These are phyloP conservation scores for Plagodis pulveraria DNA, from an alignment of 2,888 invertebrate genomes.

Conservation along the genomic window DNA sequence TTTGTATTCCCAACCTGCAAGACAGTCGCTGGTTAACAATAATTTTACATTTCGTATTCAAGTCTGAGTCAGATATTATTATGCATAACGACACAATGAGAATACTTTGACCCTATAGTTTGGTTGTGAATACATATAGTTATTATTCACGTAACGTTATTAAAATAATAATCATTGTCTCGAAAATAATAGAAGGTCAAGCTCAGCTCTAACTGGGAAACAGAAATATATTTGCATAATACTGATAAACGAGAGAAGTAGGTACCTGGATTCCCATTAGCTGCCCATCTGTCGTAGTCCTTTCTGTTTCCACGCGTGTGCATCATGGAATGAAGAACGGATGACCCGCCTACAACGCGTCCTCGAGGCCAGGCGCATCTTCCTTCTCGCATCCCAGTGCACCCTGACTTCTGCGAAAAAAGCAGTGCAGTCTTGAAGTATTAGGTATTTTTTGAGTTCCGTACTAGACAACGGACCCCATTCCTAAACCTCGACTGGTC, in stretches of 20 bases:
- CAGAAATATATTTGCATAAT: background rate
- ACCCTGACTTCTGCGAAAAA: slow-evolving; percentile 78
- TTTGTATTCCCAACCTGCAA: slow-evolving; percentile 88
- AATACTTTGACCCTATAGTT: slow-evolving; percentile 1
- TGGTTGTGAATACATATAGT: background rate
- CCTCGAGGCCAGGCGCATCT: slow-evolving; percentile 93
- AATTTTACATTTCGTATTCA: background rate
- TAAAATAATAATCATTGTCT: no score
- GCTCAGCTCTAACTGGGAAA: background rate
- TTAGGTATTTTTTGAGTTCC: background rate
- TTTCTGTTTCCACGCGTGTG: slow-evolving; percentile 83
- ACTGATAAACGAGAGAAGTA: slow-evolving; percentile 36
- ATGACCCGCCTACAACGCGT: slow-evolving; percentile 90
- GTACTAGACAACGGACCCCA: no score
- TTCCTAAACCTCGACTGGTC: no score
- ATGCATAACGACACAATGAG: slow-evolving; percentile 1
- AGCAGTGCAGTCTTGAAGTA: no score
- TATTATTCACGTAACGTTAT: no score
- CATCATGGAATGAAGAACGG: slow-evolving; percentile 86
- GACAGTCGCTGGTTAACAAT: slow-evolving; percentile 2
- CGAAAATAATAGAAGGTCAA: no score
- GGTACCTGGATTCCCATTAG: slow-evolving; percentile 75
- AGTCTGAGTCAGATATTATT: background rate
- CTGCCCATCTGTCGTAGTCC: slow-evolving; percentile 85
- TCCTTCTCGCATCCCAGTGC: slow-evolving; percentile 90